Evolutionary conservation across 2,113 vertebrate genomes (phyloP), one percentile per base, ranked within the genome.

Genomic region (Numenius arquata): DNA sequence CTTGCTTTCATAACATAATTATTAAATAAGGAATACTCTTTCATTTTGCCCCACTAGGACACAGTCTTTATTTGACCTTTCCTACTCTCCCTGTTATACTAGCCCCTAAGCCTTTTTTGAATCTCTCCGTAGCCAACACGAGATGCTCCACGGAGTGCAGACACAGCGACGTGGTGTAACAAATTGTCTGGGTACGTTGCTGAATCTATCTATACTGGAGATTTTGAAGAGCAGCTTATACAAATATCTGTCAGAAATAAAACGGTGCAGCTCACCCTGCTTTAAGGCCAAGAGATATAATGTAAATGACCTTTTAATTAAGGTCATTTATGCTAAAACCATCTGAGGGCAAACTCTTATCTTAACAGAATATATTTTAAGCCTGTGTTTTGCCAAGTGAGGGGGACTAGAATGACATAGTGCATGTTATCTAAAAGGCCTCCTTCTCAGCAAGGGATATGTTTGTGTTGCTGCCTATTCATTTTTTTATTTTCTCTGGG

Each of bases 221-320:
- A 22, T 43, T 89, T 58, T 81, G 81, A 78, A 61, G 62, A 82
- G 43, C 70, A 91, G 53, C 22, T 85, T 82, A 18, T n/a, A 86
- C 62, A 93, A 95, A 58, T 79, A 76, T n/a, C 74, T 96, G 70
- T 88, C 89, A 94, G 61, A 89, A 96, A 76, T 43, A 92, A 47
- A 74, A 32, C 0, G 15, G 6, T 45, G 61, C 73, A 89, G 38
- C 61, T 93, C 12, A 1, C 77, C 18, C 18, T 65, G 62, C 56
- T 95, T 40, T 75, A 77, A 75, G 56, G 76, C 21, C 65, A 68
- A 74, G 38, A 48, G 40, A 32, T 52, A 56, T 12, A 85, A 88
- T 68, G 53, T 68, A 65, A 95, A 87, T 91, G 87, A 52, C 93
- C 66, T 94, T 94, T 94, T 89, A 91, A 94, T 96, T 91, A 75